Base-by-base conservation (phyloP, 2,888 invertebrate genomes). In the Melipona bicolor region DNA sequence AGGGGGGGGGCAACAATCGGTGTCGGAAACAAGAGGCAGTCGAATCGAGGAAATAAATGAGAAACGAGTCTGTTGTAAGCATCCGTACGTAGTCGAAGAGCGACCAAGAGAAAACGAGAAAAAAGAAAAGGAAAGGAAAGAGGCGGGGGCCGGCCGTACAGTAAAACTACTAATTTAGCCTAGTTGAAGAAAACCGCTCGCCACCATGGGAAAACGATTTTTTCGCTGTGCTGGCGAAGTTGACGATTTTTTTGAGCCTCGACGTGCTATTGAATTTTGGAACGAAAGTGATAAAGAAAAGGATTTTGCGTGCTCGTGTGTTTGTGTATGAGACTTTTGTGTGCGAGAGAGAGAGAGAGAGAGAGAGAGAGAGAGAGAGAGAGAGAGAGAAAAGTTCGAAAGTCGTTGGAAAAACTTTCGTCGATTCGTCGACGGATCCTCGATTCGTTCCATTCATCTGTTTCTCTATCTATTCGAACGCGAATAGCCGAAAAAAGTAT, bases 131-230 rank as follows among this genome's bases (percentile, higher is more conserved):
- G 81, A 36, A 43, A 5, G 6, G 5, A 9, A 13, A 67, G 83
- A 77, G 80, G 88, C 73, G 86, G 91, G 91, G 92, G 92, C 91
- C 92, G 92, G 90, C 73, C 85, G 81, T 90, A 88, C 32, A 4
- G 85, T 86, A 83, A 77, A 50, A 83, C 77, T 88, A 76, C 67
- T 89, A 86, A 92, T 88, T 86, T 89, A 92, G 88, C 78, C 81
- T 89, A 83, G 79, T 79, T 81, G 85, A 79, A 85, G 77, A 75
- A 79, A 84, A 36, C 36, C 81, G 82, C 88, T 80, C 81, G 84
- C 69, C 76, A 54, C 64, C 71, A 70, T 64, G 64, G 32, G 5
- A 64, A n/a, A 64, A 77, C 61, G 75, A 78, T 71, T 19, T 76
- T 72, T 62, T 56, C 69, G 64, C 65, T 32, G 32, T 4, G 4